These are phyloP conservation scores for Agrypnus murinus DNA, from an alignment of 2,888 invertebrate species.

Conservation along the genomic window DNA sequence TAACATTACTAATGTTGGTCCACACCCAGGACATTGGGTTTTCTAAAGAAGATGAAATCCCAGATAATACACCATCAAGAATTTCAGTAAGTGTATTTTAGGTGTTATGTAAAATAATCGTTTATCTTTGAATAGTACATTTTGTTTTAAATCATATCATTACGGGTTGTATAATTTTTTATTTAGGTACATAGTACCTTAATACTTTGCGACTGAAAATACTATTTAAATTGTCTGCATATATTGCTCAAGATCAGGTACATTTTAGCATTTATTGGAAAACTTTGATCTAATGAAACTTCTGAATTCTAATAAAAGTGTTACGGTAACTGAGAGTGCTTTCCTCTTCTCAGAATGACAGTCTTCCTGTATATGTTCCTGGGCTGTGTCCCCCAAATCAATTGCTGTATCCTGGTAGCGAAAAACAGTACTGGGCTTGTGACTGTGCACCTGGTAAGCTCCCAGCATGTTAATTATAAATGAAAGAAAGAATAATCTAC, in stretches of 20 bases:
- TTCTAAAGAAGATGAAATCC: constrained; percentile 32
- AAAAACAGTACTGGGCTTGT: constrained; percentile 78
- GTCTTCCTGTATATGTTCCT: constrained; percentile 76
- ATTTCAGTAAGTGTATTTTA: constrained; percentile 28
- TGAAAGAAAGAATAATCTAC: background rate
- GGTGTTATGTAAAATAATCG: too few relatives aligned
- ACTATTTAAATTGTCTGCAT: too few relatives aligned
- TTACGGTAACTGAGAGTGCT: too few relatives aligned
- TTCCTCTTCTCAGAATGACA: constrained; percentile 30
- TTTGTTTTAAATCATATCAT: too few relatives aligned
- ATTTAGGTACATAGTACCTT: too few relatives aligned
- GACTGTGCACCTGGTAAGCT: constrained; percentile 76
- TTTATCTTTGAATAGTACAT: too few relatives aligned
- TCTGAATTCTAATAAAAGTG: too few relatives aligned
- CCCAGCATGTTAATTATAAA: background rate
- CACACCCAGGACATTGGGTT: constrained; percentile 33
- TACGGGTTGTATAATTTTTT: too few relatives aligned
- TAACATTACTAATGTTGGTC: background rate
- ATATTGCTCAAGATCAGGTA: too few relatives aligned
- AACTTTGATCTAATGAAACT: too few relatives aligned
- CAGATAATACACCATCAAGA: constrained; percentile 31
- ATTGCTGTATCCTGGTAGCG: constrained; percentile 80
- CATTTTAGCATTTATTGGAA: too few relatives aligned
- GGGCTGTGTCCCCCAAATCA: constrained; percentile 78
- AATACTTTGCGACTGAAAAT: too few relatives aligned